Evolutionary conservation across 2,888 invertebrate species (phyloP).

Genomic region (Ophion slaviceki): DNA sequence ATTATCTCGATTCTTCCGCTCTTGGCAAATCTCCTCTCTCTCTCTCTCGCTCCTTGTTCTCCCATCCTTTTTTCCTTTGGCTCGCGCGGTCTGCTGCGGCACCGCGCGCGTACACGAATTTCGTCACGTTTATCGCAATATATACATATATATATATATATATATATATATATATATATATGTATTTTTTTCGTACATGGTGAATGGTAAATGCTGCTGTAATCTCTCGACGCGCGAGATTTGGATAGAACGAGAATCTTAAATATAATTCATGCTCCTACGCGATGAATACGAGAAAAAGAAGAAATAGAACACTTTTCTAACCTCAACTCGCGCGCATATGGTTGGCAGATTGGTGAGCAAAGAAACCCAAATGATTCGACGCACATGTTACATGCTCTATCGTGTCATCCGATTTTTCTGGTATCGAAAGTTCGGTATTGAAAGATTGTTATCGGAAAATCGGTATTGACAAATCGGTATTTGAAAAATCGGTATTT

Average conservation of each 20-base stretch:
- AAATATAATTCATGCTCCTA: background rate
- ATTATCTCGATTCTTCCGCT: conserved; percentile 80
- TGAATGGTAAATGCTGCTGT: background rate
- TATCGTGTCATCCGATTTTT: no score
- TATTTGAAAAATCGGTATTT: background rate
- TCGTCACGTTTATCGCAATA: background rate
- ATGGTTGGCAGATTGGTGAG: no score
- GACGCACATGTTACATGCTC: no score
- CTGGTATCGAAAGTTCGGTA: background rate
- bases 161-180: background rate
- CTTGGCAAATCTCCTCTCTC: conserved; percentile 71
- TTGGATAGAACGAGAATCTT: background rate
- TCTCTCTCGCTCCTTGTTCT: conserved; percentile 20
- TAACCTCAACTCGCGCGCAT: no score
- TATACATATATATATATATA: background rate
- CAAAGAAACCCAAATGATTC: no score
- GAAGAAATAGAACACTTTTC: no score
- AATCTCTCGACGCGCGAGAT: background rate
- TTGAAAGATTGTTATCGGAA: background rate
- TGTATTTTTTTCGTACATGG: background rate
- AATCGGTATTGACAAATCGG: background rate
- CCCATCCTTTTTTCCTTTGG: conserved; percentile 53
- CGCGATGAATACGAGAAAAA: no score
- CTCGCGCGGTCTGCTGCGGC: background rate
- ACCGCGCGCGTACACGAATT: background rate